Evolutionary conservation across 1,140 invertebrate genomes (phyloP).

Genomic region (Pachypsylla venusta): DNA sequence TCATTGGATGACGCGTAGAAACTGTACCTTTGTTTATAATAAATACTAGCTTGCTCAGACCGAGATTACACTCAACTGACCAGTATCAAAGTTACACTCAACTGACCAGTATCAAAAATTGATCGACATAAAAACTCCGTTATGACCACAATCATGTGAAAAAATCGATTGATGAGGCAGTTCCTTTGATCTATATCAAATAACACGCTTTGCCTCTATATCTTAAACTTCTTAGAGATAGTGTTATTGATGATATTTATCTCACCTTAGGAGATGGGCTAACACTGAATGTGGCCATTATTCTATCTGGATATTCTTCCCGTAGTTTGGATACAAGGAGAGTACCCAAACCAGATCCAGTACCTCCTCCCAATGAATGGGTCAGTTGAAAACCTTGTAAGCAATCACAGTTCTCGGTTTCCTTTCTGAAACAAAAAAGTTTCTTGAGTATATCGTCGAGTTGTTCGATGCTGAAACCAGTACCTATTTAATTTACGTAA

Average conservation of each 20-base stretch:
- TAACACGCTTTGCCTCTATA: background rate
- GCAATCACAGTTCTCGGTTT: constrained; percentile 39
- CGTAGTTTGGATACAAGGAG: constrained; percentile 38
- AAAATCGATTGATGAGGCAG: background rate
- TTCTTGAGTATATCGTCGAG: too few species aligned
- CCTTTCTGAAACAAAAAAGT: too few species aligned
- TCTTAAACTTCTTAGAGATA: background rate
- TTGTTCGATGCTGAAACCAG: too few species aligned
- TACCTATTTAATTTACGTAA: too few species aligned
- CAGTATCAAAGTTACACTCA: too few species aligned
- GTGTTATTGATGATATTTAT: too few species aligned
- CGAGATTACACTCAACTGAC: too few species aligned
- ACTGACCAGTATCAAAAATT: too few species aligned
- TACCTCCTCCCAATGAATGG: constrained; percentile 45
- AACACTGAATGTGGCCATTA: constrained; percentile 47
- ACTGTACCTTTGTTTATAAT: too few species aligned
- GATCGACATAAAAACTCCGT: too few species aligned
- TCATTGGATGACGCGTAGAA: too few species aligned
- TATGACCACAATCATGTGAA: background rate
- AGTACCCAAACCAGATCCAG: constrained; percentile 43
- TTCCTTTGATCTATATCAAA: background rate
- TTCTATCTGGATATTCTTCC: constrained; percentile 39
- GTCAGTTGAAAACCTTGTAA: constrained; percentile 37
- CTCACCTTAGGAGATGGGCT: constrained; percentile 42
- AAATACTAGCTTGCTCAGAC: too few species aligned